Evolutionary conservation across 2,888 invertebrate genomes (phyloP).

Genomic region (Zaprionus lineosus): DNA sequence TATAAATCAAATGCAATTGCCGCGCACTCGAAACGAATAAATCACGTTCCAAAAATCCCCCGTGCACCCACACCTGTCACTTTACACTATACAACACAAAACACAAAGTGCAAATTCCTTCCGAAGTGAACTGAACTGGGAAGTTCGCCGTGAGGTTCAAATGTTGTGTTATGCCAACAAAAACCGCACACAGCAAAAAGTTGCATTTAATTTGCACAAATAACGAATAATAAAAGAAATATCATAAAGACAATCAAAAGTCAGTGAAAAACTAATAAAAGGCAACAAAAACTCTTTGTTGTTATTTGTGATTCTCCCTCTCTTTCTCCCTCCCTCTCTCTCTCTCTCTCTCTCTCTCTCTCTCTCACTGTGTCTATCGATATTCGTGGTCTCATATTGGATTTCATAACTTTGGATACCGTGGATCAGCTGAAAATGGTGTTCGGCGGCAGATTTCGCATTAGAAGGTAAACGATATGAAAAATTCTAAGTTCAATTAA

Average conservation of each 20-base stretch:
- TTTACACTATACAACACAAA: neutral
- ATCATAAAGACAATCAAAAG: slow-evolving; percentile 3
- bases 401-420: slow-evolving; percentile 79
- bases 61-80: slow-evolving; percentile 1
- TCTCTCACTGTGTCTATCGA: too few relatives aligned
- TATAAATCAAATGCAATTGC: slow-evolving; percentile 46
- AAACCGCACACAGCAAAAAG: slow-evolving; percentile 40
- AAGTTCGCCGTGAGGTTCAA: slow-evolving; percentile 68
- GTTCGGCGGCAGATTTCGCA: slow-evolving; percentile 83
- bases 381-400: slow-evolving; percentile 65
- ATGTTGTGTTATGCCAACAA: slow-evolving; percentile 64
- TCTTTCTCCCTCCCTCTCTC: too few relatives aligned
- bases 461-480: slow-evolving; percentile 80
- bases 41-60: neutral
- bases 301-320: neutral
- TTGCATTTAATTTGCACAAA: slow-evolving; percentile 69
- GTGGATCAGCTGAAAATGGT: slow-evolving; percentile 82
- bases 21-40: slow-evolving; percentile 28
- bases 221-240: slow-evolving; percentile 27
- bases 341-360: too few relatives aligned
- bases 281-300: slow-evolving; percentile 17
- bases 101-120: slow-evolving; percentile 34
- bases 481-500: neutral
- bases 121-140: slow-evolving; percentile 52
- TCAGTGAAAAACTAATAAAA: slow-evolving; percentile 37